These are phyloP conservation scores for Mizuhopecten yessoensis DNA, from an alignment of 1,140 invertebrate genomes.

Conservation along the genomic window DNA sequence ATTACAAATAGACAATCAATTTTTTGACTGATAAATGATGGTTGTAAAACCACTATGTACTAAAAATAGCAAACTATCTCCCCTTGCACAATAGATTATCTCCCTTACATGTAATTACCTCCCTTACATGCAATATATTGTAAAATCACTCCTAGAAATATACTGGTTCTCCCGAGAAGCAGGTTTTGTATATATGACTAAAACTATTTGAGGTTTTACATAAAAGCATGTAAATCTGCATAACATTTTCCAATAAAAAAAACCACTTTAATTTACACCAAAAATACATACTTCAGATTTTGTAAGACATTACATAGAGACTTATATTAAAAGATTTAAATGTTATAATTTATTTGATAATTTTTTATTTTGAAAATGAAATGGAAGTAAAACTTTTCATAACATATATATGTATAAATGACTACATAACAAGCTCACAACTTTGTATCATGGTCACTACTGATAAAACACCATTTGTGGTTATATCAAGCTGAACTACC, in stretches of 20 bases:
- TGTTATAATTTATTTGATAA: neutral
- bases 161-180: neutral
- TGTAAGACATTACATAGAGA: neutral
- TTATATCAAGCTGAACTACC: neutral
- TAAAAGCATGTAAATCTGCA: neutral
- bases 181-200: neutral
- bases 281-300: neutral
- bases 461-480: neutral
- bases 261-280: neutral
- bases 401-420: neutral
- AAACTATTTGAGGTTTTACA: neutral
- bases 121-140: neutral
- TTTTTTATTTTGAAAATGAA: neutral
- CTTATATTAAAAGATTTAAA: neutral
- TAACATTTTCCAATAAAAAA: neutral
- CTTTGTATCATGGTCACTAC: slow-evolving; percentile 3
- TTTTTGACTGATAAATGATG: too few species aligned
- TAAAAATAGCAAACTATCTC: neutral
- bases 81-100: neutral
- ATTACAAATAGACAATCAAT: neutral
- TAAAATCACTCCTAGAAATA: too few species aligned
- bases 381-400: neutral
- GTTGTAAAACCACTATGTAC: too few species aligned
- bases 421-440: neutral
- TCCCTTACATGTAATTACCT: neutral